Percentiles rank a stretch among this genome's conserved stretches.
Conservation (phyloP, 2,797 vertebrate genomes). For the Knipowitschia caucasica region DNA sequence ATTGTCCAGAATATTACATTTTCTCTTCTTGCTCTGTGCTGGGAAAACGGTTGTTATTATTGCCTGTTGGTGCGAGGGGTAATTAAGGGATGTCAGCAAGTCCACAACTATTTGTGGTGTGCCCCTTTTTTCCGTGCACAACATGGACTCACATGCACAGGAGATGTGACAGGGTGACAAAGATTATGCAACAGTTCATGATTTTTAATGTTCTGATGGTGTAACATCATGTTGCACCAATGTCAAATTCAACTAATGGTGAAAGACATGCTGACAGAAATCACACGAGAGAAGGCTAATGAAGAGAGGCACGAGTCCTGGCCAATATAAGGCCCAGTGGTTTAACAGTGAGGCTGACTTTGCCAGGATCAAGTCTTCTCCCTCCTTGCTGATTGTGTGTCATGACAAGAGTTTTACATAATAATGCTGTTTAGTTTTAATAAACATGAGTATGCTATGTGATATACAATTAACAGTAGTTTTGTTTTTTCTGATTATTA, state of each 20-base stretch:
- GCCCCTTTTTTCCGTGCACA: constrained; percentile 32
- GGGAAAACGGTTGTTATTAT: constrained; percentile 40
- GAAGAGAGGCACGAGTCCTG: too few relatives aligned
- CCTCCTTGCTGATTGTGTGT: neutral
- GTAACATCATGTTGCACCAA: neutral
- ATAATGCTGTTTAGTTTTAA: too few relatives aligned
- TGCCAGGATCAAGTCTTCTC: neutral
- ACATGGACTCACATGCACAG: constrained; percentile 32
- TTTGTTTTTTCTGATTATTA: too few relatives aligned
- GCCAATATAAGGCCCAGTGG: too few relatives aligned
- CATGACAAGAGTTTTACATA: too few relatives aligned
- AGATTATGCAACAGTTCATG: constrained; percentile 12
- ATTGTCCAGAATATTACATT: too few relatives aligned
- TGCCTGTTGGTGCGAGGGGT: constrained; percentile 36
- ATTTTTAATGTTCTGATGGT: neutral
- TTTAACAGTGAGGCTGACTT: neutral
- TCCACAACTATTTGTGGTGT: constrained; percentile 49
- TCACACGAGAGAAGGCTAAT: constrained; percentile 9
- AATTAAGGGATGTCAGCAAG: constrained; percentile 55
- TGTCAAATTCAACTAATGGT: neutral
- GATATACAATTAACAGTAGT: too few relatives aligned
- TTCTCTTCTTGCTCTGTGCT: constrained; percentile 14
- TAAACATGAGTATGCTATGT: too few relatives aligned
- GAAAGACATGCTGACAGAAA: neutral
- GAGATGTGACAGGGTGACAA: constrained; percentile 3